Conservation (phyloP, 2,888 invertebrate genomes). For the Anthophora plumipes region DNA sequence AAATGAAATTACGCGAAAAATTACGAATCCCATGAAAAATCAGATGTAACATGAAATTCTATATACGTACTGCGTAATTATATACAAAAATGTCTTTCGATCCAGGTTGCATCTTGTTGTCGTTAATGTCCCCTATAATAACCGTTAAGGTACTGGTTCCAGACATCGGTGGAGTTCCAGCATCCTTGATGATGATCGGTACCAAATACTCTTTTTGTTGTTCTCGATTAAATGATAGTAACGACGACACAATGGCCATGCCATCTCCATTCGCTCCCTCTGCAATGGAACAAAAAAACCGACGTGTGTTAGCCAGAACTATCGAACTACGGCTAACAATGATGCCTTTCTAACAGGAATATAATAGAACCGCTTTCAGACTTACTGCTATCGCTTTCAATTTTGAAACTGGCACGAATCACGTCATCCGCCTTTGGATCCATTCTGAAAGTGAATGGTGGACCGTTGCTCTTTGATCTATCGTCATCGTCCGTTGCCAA, state of each 20-base stretch:
- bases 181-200: constrained; percentile 98
- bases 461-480: constrained; percentile 96
- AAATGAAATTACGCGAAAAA: background rate
- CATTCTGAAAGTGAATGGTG: constrained; percentile 97
- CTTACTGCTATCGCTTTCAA: constrained; percentile 97
- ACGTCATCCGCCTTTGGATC: constrained; percentile 97
- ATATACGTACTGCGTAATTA: constrained; percentile 90
- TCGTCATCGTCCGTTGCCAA: constrained; percentile 97
- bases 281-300: constrained; percentile 79
- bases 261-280: constrained; percentile 99
- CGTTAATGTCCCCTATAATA: constrained; percentile 98
- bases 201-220: constrained; percentile 98
- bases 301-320: constrained; percentile 15
- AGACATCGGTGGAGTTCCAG: constrained; percentile 97
- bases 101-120: constrained; percentile 99
- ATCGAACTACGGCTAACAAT: constrained; percentile 17
- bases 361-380: constrained; percentile 64
- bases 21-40: too few species aligned
- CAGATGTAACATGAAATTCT: background rate
- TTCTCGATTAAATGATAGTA: constrained; percentile 97
- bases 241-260: constrained; percentile 98
- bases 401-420: constrained; percentile 97
- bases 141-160: constrained; percentile 98
- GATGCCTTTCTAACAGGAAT: too few species aligned
- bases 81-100: constrained; percentile 98